phyloP scores from a whole-genome alignment of 2,888 invertebrate genomes.

The Agrochola macilenta region DNA sequence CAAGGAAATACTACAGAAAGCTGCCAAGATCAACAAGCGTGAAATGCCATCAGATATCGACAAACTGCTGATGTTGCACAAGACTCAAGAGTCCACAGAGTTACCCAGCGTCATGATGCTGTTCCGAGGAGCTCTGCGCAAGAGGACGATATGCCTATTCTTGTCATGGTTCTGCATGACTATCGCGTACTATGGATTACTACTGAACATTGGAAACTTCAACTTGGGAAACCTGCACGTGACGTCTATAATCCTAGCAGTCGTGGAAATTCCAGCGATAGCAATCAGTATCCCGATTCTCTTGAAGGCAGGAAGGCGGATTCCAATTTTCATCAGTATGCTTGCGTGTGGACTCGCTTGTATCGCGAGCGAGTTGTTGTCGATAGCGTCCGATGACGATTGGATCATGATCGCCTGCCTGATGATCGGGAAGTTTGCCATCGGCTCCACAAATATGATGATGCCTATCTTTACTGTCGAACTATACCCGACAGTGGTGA shows the following conservation, averaged over 20 bases:
- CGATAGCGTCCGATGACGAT: conserved; percentile 89
- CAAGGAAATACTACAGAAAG: conserved; percentile 91
- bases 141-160: conserved; percentile 93
- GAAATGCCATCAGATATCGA: conserved; percentile 93
- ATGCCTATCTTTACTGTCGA: conserved; percentile 94
- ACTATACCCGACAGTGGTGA: conserved; percentile 93
- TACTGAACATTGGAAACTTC: conserved; percentile 93
- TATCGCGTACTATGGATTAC: conserved; percentile 94
- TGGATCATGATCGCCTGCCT: conserved; percentile 94
- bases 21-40: conserved; percentile 92
- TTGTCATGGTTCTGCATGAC: conserved; percentile 95
- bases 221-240: conserved; percentile 94
- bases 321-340: conserved; percentile 93
- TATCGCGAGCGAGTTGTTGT: conserved; percentile 90
- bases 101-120: conserved; percentile 91
- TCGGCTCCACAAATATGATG: conserved; percentile 94
- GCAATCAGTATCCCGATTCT: conserved; percentile 94
- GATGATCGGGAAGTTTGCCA: conserved; percentile 95
- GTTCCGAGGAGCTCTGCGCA: conserved; percentile 92
- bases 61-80: conserved; percentile 91
- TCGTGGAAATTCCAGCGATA: conserved; percentile 95
- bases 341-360: conserved; percentile 93
- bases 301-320: conserved; percentile 93
- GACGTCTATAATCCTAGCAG: conserved; percentile 93
- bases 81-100: conserved; percentile 82